These are phyloP conservation scores for Rhodinocichla rosea DNA, from an alignment of 2,113 vertebrate species.

Conservation along the genomic window DNA sequence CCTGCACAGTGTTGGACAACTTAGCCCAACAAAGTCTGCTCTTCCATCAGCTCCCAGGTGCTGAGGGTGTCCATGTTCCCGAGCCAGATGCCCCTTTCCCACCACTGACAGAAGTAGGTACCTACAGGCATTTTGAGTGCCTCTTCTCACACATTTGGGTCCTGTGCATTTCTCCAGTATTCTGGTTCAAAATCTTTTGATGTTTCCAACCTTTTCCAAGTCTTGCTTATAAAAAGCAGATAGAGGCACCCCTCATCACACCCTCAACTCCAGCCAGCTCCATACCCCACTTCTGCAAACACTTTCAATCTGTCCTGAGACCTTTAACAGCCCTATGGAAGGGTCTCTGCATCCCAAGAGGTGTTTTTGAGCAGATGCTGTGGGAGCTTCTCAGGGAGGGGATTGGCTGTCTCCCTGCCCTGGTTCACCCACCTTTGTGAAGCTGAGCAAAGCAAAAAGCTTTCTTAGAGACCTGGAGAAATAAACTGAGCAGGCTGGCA, in stretches of 20 bases:
- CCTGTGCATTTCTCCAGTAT: neutral
- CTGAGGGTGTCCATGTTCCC: accelerated
- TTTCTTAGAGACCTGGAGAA: neutral
- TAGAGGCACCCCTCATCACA: neutral
- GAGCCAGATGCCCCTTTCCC: neutral
- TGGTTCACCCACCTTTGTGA: neutral
- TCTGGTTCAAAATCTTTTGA: neutral
- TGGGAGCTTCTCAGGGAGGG: neutral
- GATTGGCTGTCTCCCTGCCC: accelerated
- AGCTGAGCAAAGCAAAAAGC: neutral
- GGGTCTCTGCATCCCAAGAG: neutral
- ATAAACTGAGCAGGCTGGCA: neutral
- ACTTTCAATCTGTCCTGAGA: neutral
- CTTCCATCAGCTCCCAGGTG: neutral
- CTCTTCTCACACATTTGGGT: accelerated
- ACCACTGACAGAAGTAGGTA: neutral
- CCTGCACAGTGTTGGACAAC: accelerated
- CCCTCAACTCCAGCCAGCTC: neutral
- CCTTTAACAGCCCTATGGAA: neutral
- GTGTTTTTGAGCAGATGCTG: neutral
- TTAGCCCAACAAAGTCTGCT: neutral
- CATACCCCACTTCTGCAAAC: neutral
- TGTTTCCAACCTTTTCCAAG: neutral
- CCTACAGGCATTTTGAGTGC: neutral
- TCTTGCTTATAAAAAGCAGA: neutral